These are phyloP conservation scores for Muscina levida DNA, from an alignment of 2,888 invertebrate species.

Conservation along the genomic window DNA sequence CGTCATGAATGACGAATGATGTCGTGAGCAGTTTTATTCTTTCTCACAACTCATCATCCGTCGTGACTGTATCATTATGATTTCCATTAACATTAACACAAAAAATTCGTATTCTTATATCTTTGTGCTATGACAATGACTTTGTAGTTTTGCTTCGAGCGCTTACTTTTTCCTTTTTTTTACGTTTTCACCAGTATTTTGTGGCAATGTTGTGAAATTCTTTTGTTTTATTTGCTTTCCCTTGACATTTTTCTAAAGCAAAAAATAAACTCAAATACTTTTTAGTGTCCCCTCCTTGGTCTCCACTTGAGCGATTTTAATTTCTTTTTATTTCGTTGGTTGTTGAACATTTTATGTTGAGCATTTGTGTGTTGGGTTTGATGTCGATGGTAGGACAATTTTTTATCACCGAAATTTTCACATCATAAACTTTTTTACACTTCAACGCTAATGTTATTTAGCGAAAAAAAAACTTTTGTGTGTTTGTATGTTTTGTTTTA, in stretches of 20 bases:
- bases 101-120: neutral
- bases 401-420: constrained; percentile 66
- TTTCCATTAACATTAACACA: neutral
- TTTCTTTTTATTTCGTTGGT: constrained; percentile 47
- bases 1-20: constrained; percentile 1
- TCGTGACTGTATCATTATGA: neutral
- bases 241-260: constrained; percentile 24
- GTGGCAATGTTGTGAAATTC: constrained; percentile 16
- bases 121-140: neutral
- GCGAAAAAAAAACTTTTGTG: constrained; percentile 57
- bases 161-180: neutral
- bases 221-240: constrained; percentile 34
- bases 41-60: neutral
- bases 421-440: constrained; percentile 66
- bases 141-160: constrained; percentile 2
- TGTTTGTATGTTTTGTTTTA: too few relatives aligned
- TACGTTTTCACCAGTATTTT: constrained; percentile 36
- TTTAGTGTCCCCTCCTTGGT: constrained; percentile 41
- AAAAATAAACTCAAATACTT: constrained; percentile 44
- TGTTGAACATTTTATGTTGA: neutral
- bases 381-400: neutral
- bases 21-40: neutral
- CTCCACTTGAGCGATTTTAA: constrained; percentile 45
- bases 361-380: neutral
- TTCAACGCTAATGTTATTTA: constrained; percentile 66